Conservation (phyloP, 2,113 vertebrate genomes). For the Xyliphius kryptos region DNA sequence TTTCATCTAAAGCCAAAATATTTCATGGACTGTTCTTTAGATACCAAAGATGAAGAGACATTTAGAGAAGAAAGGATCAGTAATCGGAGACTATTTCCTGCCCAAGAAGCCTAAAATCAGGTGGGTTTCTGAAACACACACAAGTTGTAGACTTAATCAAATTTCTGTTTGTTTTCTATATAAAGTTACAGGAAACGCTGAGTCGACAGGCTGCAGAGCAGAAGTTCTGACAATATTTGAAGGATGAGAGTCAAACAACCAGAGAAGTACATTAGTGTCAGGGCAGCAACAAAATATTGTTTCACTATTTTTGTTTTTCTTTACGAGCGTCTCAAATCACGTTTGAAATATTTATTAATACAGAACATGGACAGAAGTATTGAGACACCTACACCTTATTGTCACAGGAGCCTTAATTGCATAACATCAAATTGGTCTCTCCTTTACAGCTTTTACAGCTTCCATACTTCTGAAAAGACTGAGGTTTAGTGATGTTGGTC, state of each 20-base stretch:
- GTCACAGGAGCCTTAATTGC: no score
- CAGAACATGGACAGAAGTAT: not conserved
- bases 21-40: constrained; percentile 51
- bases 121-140: constrained; percentile 52
- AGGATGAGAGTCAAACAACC: not conserved
- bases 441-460: no score
- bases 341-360: not conserved
- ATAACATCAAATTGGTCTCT: no score
- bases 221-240: not conserved
- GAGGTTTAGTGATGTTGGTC: no score
- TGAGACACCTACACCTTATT: not conserved
- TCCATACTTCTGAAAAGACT: no score
- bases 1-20: constrained; percentile 33
- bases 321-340: no score
- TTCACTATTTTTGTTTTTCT: no score
- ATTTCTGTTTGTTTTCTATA: not conserved
- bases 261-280: no score
- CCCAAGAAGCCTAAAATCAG: constrained; percentile 62
- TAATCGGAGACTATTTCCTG: constrained; percentile 68
- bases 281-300: no score
- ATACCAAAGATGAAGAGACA: constrained; percentile 55
- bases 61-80: constrained; percentile 69
- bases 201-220: not conserved
- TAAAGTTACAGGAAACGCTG: not conserved
- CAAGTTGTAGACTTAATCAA: not conserved